Base-by-base conservation (phyloP, 2,888 invertebrate genomes). In the Diadegma fenestrale region DNA sequence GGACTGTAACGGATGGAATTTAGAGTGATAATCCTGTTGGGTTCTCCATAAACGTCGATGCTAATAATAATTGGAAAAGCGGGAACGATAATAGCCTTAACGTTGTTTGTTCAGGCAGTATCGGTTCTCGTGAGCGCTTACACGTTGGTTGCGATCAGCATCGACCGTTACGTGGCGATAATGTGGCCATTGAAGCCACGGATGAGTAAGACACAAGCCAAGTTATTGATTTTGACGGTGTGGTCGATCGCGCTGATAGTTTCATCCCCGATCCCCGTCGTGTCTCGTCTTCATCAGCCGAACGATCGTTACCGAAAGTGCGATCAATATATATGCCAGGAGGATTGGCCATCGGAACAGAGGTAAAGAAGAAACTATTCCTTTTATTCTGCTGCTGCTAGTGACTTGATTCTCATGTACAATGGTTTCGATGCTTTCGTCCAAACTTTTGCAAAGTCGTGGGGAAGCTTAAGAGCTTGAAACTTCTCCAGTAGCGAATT, bases 101-200 rank as follows among this genome's bases (percentile, higher is more conserved):
- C 19, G 45, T 37, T 22, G 45, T 43, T 41, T 43, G 58, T 58
- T 26, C 72, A 73, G 58, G 72, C 96, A 0, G 96, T 97, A 66
- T 97, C 97, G 14, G 97, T 97, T 86, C 95, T 97, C 88, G 97
- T 98, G 83, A 97, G 97, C 92, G 98, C 98, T 2, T 98, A 98
- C 93, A 98, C 98, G 0, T 94, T 99, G 90, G 96, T 99, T 43
- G 98, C 98, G 51, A 98, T 99, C 92, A 98, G 98, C 88, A 96
- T 98, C 78, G 98, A 99, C 94, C 96, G 98, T 22, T 99, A 98
- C 92, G 96, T 98, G 93, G 98, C 98, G 73, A 98, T 99, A 85
- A 97, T 98, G 96, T 97, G 97, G 95, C 98, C 98, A 0, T 93
- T 99, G 77, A 95, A 96, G 88, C 98, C 98, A 0, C 95, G 98